Evolutionary conservation across 2,113 vertebrate genomes (phyloP).

Genomic region (Phodopus roborovskii): DNA sequence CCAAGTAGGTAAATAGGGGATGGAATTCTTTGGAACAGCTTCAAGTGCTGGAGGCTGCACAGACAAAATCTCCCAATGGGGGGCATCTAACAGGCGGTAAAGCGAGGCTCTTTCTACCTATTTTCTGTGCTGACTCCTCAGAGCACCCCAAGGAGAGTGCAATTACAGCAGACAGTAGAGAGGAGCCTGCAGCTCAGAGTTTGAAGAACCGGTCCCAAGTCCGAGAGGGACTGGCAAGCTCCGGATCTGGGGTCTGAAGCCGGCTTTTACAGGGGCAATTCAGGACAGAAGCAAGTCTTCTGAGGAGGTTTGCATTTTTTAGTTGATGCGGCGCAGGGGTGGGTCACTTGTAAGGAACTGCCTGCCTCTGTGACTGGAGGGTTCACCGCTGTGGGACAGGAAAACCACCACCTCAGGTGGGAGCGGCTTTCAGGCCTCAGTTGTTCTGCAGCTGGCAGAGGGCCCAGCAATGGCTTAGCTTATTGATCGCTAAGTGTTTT

Average conservation of each 20-base stretch:
- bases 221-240: neutral
- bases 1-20: neutral
- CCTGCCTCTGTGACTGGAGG: slow-evolving; percentile 20
- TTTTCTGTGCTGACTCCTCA: neutral
- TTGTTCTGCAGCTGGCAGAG: neutral
- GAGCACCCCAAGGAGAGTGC: neutral
- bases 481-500: neutral
- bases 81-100: neutral
- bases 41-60: neutral
- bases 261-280: neutral
- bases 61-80: neutral
- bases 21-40: neutral
- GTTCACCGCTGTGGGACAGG: neutral
- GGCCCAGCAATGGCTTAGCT: neutral
- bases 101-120: neutral
- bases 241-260: neutral
- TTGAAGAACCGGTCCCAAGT: neutral
- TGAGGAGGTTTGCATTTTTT: neutral
- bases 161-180: neutral
- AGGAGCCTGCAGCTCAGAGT: neutral
- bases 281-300: neutral
- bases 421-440: neutral
- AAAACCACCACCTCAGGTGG: neutral
- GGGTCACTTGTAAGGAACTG: neutral
- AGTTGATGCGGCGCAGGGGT: neutral